Conservation (phyloP, 2,797 vertebrate genomes). For the Rhabdophis nuchalis region DNA sequence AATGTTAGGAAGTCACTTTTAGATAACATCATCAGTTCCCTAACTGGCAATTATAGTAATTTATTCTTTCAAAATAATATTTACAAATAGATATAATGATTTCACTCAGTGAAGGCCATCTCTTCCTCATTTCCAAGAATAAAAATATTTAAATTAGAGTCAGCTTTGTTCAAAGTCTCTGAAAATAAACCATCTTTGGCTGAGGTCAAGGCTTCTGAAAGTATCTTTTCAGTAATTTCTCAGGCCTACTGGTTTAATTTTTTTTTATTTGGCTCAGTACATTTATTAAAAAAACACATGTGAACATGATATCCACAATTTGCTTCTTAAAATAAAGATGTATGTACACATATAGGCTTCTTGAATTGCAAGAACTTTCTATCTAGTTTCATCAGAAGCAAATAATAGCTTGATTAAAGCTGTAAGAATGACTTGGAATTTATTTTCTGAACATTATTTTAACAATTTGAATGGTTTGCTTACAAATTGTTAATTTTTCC, state of each 20-base stretch:
- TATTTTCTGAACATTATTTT: background rate
- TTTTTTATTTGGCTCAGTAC: constrained; percentile 27
- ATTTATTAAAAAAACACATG: background rate
- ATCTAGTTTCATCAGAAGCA: background rate
- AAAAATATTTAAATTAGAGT: constrained; percentile 22
- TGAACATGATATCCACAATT: background rate
- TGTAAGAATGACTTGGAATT: background rate
- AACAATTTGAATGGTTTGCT: background rate
- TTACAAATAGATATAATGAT: constrained; percentile 47
- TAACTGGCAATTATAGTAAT: constrained; percentile 46
- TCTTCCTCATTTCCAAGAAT: constrained; percentile 51
- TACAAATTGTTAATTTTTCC: background rate
- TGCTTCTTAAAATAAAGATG: background rate
- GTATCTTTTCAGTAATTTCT: constrained; percentile 28
- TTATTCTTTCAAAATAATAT: constrained; percentile 37
- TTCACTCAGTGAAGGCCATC: constrained; percentile 42
- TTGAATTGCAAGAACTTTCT: background rate
- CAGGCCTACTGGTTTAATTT: constrained; percentile 26
- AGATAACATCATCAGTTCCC: constrained; percentile 37
- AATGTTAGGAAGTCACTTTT: constrained; percentile 31
- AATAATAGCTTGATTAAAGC: background rate
- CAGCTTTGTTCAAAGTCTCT: constrained; percentile 44
- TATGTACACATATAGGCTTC: background rate
- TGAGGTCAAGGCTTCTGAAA: constrained; percentile 31
- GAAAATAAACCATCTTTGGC: constrained; percentile 15